Evolutionary conservation across 2,888 invertebrate genomes (phyloP), one percentile per base, ranked within the genome.

Genomic region (Drosophila greeni): DNA sequence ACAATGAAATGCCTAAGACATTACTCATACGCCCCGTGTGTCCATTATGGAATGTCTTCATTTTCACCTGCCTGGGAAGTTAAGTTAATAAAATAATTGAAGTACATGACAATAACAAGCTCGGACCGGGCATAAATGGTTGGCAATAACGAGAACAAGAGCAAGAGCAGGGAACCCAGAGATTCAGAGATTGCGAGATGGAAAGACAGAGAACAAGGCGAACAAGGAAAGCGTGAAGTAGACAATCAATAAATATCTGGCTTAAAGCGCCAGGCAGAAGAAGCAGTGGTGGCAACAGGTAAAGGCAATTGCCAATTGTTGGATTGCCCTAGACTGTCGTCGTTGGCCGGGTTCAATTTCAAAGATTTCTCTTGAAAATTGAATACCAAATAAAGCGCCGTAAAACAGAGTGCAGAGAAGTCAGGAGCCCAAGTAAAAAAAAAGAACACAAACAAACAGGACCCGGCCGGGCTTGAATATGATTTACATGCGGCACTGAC

Each of bases 171-270:
- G 12, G 31, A 20, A 31, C 51, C 16, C 45, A 45, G n/a, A 54
- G 49, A 51, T 53, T 43, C 9, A 12, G 18, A 34, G 53, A 67
- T 52, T 26, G 45, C 4, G 43, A 52, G 49, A 24, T 40, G 31
- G 45, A 45, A 24, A 58, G 42, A 26, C 14, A 26, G 47, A 16
- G 16, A 66, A 60, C 42, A 45, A 52, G 42, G 42, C 23, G 54
- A 73, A 77, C 75, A 75, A 70, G 78, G 67, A 77, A 79, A 81
- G 81, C 81, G 83, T 82, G 83, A 77, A 73, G 54, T 61, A 66
- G 70, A 67, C 66, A 69, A 75, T 76, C 83, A 76, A 82, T 76
- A 68, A 72, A 71, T 64, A 49, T 62, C 62, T 43, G 64, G 49
- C 49, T 29, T 49, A 62, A 43, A 61, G 49, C 36, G 64, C 64